Evolutionary conservation across 2,113 vertebrate species (phyloP).

Genomic region (Pyxicephalus adspersus): DNA sequence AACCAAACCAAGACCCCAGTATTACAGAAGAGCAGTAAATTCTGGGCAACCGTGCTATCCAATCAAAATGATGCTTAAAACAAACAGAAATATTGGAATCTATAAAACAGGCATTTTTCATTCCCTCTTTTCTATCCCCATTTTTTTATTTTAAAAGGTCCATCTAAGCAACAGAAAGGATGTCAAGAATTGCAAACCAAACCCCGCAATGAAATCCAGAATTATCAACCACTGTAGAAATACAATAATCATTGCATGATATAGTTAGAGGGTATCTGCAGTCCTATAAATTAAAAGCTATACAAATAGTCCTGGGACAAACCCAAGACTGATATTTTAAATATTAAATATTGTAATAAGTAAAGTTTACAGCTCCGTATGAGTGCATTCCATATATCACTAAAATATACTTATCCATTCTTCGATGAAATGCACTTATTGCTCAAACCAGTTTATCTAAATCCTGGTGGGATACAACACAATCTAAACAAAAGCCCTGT

Average conservation of each 20-base stretch:
- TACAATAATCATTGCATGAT: background rate
- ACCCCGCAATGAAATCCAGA: background rate
- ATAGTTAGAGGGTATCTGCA: background rate
- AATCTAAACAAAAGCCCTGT: constrained; percentile 47
- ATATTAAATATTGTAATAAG: constrained; percentile 27
- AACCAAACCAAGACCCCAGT: no score
- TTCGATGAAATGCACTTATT: background rate
- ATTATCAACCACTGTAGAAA: background rate
- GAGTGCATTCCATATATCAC: background rate
- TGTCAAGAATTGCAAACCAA: no score
- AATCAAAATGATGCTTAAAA: no score
- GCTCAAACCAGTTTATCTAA: constrained; percentile 30
- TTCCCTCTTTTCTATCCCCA: no score
- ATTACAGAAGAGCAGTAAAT: no score
- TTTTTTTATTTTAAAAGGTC: no score
- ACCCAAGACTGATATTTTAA: constrained; percentile 10
- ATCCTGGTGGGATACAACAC: constrained; percentile 28
- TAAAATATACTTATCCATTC: constrained; percentile 12
- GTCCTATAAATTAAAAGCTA: background rate
- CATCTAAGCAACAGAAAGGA: no score
- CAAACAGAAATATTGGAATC: no score
- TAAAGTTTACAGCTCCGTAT: constrained; percentile 4
- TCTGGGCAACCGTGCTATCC: no score
- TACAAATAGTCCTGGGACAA: background rate
- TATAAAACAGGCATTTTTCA: no score